Evolutionary conservation across 2,113 vertebrate species (phyloP).

Genomic region (Hirundichthys speculiger): DNA sequence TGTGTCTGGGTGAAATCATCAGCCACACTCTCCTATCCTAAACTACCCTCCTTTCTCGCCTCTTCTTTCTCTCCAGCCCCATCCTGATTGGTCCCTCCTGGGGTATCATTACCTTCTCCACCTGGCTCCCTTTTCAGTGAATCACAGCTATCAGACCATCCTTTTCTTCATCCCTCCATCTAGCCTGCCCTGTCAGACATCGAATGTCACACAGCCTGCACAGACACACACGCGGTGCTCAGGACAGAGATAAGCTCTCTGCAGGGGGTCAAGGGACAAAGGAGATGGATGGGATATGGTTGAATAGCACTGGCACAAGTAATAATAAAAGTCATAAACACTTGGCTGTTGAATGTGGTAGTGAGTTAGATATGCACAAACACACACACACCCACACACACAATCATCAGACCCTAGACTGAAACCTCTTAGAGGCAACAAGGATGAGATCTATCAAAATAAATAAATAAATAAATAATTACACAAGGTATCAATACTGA

Average conservation of each 20-base stretch:
- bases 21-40: not conserved
- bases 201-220: slow-evolving; percentile 12
- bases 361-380: not conserved
- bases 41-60: not conserved
- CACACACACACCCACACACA: too few species aligned
- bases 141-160: slow-evolving; percentile 39
- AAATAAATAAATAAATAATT: not conserved
- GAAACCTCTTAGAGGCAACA: not conserved
- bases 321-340: not conserved
- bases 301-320: not conserved
- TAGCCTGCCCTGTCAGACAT: slow-evolving; percentile 28
- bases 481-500: slow-evolving; percentile 1
- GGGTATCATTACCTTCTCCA: slow-evolving; percentile 60
- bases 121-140: slow-evolving; percentile 50
- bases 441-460: slow-evolving; percentile 5
- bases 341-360: not conserved
- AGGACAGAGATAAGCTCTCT: slow-evolving; percentile 11
- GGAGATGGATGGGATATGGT: slow-evolving; percentile 11
- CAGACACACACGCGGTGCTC: slow-evolving; percentile 1
- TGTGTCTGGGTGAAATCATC: slow-evolving; percentile 14
- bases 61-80: not conserved
- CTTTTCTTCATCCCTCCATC: slow-evolving; percentile 44
- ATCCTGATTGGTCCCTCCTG: slow-evolving; percentile 36
- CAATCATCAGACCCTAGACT: too few species aligned
- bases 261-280: not conserved